Evolutionary conservation across 1,140 invertebrate genomes (phyloP).

Genomic region (Trachelipus rathkii): DNA sequence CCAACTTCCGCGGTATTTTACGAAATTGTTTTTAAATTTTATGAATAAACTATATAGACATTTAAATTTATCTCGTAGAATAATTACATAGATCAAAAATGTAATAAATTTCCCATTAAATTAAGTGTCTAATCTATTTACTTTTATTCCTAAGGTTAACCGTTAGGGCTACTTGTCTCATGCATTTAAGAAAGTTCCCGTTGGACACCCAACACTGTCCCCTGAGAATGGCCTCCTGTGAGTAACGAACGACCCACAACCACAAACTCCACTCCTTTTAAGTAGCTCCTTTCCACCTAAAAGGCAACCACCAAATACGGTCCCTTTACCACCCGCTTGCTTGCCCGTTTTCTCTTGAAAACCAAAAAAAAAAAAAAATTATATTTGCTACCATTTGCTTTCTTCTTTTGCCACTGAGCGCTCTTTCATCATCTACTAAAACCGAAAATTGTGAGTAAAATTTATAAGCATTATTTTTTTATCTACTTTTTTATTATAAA

Average conservation of each 20-base stretch:
- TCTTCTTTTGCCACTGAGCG: background rate
- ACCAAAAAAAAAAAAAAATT: background rate
- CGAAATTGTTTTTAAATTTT: too few relatives aligned
- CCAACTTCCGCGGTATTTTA: too few relatives aligned
- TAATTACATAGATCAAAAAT: too few relatives aligned
- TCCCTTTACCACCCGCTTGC: background rate
- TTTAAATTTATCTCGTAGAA: too few relatives aligned
- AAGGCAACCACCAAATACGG: background rate
- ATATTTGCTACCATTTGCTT: constrained; percentile 1
- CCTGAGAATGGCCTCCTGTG: constrained; percentile 61
- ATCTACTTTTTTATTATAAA: too few relatives aligned
- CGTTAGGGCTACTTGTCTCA: constrained; percentile 62
- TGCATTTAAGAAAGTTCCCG: constrained; percentile 64
- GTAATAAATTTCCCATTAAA: too few relatives aligned
- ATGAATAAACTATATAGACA: too few relatives aligned
- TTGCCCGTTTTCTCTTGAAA: background rate
- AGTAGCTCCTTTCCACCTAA: background rate
- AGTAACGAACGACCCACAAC: constrained; percentile 48
- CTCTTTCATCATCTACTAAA: background rate
- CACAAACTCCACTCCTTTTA: background rate
- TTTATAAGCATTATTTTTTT: too few relatives aligned
- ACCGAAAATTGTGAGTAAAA: background rate
- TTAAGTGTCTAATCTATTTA: background rate
- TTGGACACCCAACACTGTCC: constrained; percentile 62
- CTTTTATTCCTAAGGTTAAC: constrained; percentile 56